Evolutionary conservation across 2,888 invertebrate genomes (phyloP).

Genomic region (Listrodromus nycthemerus): DNA sequence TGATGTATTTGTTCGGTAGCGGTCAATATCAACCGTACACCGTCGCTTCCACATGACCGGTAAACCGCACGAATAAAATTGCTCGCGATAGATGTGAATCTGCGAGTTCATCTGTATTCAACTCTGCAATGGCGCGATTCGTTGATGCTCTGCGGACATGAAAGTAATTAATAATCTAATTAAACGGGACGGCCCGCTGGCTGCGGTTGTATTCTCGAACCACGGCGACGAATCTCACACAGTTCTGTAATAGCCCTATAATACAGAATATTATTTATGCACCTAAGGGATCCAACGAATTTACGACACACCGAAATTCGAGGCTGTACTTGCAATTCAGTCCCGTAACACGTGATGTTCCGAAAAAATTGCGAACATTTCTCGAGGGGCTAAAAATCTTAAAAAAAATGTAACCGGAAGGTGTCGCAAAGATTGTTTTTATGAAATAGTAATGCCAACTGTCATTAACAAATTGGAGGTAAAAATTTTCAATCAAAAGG

Average conservation of each 20-base stretch:
- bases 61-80: constrained; percentile 43
- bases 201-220: constrained; percentile 44
- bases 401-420: too few species aligned
- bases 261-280: not conserved
- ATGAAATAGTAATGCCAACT: too few species aligned
- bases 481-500: too few species aligned
- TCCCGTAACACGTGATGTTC: too few species aligned
- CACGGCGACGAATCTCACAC: constrained; percentile 33
- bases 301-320: constrained; percentile 39
- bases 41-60: constrained; percentile 20
- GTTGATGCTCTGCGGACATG: constrained; percentile 34
- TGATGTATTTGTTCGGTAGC: not conserved
- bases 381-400: too few species aligned
- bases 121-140: not conserved
- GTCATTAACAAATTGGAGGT: too few species aligned
- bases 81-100: constrained; percentile 24
- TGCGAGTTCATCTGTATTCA: constrained; percentile 21
- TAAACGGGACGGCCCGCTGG: constrained; percentile 35
- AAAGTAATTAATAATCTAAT: constrained; percentile 59
- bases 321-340: constrained; percentile 31
- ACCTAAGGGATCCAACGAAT: constrained; percentile 42
- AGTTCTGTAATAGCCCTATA: not conserved
- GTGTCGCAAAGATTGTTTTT: too few species aligned
- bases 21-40: not conserved
- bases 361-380: too few species aligned